These are phyloP conservation scores for Xerus inauris DNA, from an alignment of 2,113 vertebrate genomes.

Conservation along the genomic window DNA sequence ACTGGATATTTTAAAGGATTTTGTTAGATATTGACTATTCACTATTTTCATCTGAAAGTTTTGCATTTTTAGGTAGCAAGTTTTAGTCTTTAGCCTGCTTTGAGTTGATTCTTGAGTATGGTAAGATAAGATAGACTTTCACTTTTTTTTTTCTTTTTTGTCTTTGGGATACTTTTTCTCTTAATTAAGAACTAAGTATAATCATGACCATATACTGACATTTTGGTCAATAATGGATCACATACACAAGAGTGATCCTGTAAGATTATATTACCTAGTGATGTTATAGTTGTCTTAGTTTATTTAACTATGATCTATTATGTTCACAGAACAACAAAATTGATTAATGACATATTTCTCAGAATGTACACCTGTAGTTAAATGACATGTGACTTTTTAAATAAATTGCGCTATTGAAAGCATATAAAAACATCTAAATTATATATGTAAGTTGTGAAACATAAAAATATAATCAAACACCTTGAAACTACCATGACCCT, in stretches of 20 bases:
- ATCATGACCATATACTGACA: neutral
- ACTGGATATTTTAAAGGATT: slow-evolving; percentile 25
- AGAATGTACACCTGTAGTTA: neutral
- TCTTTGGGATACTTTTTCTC: neutral
- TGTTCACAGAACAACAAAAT: neutral
- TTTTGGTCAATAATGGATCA: neutral
- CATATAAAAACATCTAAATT: slow-evolving; percentile 10
- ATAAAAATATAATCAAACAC: neutral
- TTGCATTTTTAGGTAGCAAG: neutral
- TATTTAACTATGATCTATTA: neutral
- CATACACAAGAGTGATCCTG: too few species aligned
- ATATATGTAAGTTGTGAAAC: neutral
- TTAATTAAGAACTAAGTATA: neutral
- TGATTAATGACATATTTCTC: neutral
- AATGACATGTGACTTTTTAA: neutral
- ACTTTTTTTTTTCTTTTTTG: neutral
- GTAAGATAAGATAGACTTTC: neutral
- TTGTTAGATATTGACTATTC: neutral
- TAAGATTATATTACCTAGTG: neutral
- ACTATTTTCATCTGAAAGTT: neutral
- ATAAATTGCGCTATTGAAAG: neutral
- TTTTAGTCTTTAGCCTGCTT: neutral
- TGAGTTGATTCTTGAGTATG: neutral
- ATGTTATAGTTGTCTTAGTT: neutral
- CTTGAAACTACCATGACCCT: neutral